Evolutionary conservation across 1,140 invertebrate species (phyloP), one percentile per base, ranked within the genome.

Genomic region (Stegodyphus dumicola): DNA sequence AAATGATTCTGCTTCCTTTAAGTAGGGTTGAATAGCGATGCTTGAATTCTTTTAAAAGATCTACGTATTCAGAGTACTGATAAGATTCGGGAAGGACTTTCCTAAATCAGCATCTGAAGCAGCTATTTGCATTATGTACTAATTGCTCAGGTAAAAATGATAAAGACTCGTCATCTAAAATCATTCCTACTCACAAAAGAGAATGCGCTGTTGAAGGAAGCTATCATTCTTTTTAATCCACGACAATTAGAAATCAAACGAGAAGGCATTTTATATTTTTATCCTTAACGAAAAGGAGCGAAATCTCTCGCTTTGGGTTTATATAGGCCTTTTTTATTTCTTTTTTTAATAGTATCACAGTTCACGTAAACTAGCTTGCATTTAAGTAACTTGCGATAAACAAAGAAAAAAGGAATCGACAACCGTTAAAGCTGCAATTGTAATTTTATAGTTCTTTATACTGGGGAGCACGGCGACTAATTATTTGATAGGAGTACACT

Each of bases 131-230:
- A 74, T 13, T 52, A 56, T 48, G 60, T 60, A 67, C 79, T 83
- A 83, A 83, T 83, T 83, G 71, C 79, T 33, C 51, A 77, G 81
- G 70, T 77, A 76, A 84, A 84, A 84, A 84, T 84, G 64, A 84
- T 60, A 70, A 84, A 77, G 81, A 69, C 79, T 67, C 79, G 48
- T 74, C 79, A 65, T 77, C 74, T 56, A n/a, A 69, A 65, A 84
- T 73, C 76, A 84, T 76, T 73, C 69, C 51, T 10, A 11, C 54
- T 73, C 64, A 49, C 52, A 76, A 67, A 56, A 64, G 15, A 13
- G 65, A 84, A 76, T 84, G 33, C 33, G 56, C 54, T 69, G 64
- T 69, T 18, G 51, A 7, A 66, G 53, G 73, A 48, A 49, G 17
- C 17, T 15, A 76, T 49, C 66, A 33, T 69, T 75, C 71, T 75